These are phyloP conservation scores for Enteromius anoplus DNA, from an alignment of 2,797 vertebrate species.

Conservation along the genomic window DNA sequence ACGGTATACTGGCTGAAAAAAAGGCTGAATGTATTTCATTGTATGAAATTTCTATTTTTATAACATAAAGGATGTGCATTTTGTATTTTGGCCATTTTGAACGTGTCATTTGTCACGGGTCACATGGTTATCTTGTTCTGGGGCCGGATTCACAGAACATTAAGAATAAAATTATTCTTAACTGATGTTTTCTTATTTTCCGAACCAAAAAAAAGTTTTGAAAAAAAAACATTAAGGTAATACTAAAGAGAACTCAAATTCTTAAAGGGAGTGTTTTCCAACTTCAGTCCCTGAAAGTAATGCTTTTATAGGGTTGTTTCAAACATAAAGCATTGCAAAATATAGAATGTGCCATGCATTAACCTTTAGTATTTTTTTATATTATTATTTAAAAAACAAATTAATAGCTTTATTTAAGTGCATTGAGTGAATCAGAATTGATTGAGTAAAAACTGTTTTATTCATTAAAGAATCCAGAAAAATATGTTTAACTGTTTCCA, in stretches of 20 bases:
- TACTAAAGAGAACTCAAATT: background rate
- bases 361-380: background rate
- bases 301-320: background rate
- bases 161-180: background rate
- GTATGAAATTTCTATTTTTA: conserved; percentile 82
- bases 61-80: conserved; percentile 69
- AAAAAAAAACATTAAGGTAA: background rate
- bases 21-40: conserved; percentile 65
- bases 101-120: conserved; percentile 38
- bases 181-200: background rate
- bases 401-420: background rate
- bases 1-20: conserved; percentile 63
- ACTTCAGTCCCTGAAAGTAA: background rate
- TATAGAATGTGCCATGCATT: background rate
- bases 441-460: background rate
- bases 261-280: background rate
- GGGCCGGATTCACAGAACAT: background rate
- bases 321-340: background rate
- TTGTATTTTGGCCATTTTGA: conserved; percentile 62
- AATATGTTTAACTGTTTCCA: background rate
- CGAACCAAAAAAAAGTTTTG: background rate
- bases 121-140: background rate
- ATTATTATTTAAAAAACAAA: background rate
- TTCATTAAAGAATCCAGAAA: background rate
- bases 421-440: background rate